These are phyloP conservation scores for Trilocha varians DNA, from an alignment of 2,888 invertebrate genomes.

Conservation along the genomic window DNA sequence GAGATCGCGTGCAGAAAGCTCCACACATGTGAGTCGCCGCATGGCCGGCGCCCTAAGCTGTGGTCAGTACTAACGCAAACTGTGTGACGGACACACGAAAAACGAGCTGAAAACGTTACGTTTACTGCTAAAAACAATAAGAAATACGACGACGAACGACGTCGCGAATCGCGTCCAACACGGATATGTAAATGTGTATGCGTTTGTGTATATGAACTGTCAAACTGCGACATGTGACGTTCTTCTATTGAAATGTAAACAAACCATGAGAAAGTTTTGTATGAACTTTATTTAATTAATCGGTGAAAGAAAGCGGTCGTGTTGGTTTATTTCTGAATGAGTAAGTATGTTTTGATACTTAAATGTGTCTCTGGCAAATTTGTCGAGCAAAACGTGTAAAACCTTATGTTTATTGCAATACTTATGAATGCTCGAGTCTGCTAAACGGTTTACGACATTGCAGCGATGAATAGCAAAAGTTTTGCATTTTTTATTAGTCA, in stretches of 20 bases:
- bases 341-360: slow-evolving; percentile 53
- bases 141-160: slow-evolving; percentile 30
- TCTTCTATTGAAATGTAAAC: slow-evolving; percentile 68
- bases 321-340: slow-evolving; percentile 62
- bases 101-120: slow-evolving; percentile 68
- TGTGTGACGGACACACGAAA: slow-evolving; percentile 74
- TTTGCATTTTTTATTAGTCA: neutral
- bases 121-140: slow-evolving; percentile 46
- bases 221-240: slow-evolving; percentile 68
- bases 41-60: slow-evolving; percentile 70
- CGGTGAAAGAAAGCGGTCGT: slow-evolving; percentile 36
- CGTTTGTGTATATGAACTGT: slow-evolving; percentile 66
- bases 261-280: slow-evolving; percentile 53
- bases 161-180: slow-evolving; percentile 24
- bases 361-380: slow-evolving; percentile 31
- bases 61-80: slow-evolving; percentile 73
- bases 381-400: slow-evolving; percentile 29
- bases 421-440: slow-evolving; percentile 31
- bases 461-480: slow-evolving; percentile 16
- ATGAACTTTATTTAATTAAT: slow-evolving; percentile 63
- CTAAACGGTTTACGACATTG: slow-evolving; percentile 30
- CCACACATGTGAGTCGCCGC: slow-evolving; percentile 66
- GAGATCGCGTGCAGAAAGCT: slow-evolving; percentile 72
- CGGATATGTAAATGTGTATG: slow-evolving; percentile 60
- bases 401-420: slow-evolving; percentile 30